Evolutionary conservation across 2,888 invertebrate genomes (phyloP).

Genomic region (Drosophila dives): DNA sequence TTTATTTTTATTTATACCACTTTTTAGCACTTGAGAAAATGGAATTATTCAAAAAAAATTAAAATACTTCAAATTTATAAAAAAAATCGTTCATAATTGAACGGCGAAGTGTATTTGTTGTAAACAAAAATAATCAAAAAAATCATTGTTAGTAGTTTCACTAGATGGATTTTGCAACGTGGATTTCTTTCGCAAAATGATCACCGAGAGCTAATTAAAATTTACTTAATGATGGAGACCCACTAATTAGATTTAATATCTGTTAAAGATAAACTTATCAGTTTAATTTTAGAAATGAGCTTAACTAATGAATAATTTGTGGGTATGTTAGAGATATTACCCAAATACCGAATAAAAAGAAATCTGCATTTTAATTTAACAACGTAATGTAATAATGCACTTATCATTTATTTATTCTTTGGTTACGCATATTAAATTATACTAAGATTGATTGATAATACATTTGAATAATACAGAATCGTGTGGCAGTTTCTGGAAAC

Average conservation of each 20-base stretch:
- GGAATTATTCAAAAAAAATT: background rate
- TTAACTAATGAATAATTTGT: constrained; percentile 25
- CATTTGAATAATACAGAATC: constrained; percentile 26
- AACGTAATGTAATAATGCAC: constrained; percentile 43
- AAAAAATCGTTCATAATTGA: background rate
- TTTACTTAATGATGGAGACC: constrained; percentile 71
- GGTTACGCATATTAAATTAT: constrained; percentile 50
- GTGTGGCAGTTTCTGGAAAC: constrained; percentile 20
- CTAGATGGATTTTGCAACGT: constrained; percentile 60
- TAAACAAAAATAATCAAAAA: constrained; percentile 18
- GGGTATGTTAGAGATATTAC: constrained; percentile 60
- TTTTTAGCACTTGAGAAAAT: background rate
- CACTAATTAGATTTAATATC: constrained; percentile 24
- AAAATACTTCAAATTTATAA: background rate
- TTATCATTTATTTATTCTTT: constrained; percentile 54
- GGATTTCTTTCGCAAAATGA: constrained; percentile 83
- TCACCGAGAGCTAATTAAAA: constrained; percentile 80
- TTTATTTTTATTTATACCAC: background rate
- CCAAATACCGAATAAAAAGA: constrained; percentile 54
- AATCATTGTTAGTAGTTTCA: constrained; percentile 31
- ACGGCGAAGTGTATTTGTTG: constrained; percentile 1
- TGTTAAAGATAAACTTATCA: constrained; percentile 4
- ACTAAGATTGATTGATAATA: constrained; percentile 40
- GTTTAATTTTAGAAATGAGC: constrained; percentile 29
- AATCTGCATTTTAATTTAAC: constrained; percentile 44